Percentiles rank a stretch among this genome's conserved stretches.
Evolutionary conservation across 1,140 invertebrate species (phyloP).

Genomic region (Lordiphosa mommai): DNA sequence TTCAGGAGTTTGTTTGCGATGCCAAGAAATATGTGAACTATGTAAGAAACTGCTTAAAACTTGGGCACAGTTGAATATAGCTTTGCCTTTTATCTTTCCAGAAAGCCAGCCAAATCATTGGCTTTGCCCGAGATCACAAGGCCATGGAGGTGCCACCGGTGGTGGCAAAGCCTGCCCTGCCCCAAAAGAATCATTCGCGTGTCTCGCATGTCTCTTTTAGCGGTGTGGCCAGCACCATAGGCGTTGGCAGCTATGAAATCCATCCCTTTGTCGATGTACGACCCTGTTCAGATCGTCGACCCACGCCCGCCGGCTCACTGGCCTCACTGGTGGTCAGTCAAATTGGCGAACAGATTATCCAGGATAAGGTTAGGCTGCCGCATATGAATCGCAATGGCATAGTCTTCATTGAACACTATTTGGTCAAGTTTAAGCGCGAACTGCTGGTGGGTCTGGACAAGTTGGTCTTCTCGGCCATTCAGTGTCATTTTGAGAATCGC

Average conservation of each 20-base stretch:
- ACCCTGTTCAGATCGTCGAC: slow-evolving; percentile 37
- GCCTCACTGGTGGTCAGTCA: slow-evolving; percentile 60
- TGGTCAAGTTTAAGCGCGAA: slow-evolving; percentile 74
- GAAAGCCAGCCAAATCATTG: slow-evolving; percentile 66
- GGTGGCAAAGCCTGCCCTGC: background rate
- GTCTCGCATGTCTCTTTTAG: slow-evolving; percentile 66
- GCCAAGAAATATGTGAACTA: slow-evolving; percentile 70
- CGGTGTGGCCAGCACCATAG: slow-evolving; percentile 58
- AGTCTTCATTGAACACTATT: slow-evolving; percentile 69
- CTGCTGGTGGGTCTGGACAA: slow-evolving; percentile 64
- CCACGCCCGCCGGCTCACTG: slow-evolving; percentile 69
- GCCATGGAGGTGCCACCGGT: slow-evolving; percentile 37
- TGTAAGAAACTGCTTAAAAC: slow-evolving; percentile 28
- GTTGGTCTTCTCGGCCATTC: slow-evolving; percentile 64
- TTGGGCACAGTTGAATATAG: background rate
- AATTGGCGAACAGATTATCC: slow-evolving; percentile 45
- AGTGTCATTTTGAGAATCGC: slow-evolving; percentile 68
- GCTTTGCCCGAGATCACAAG: slow-evolving; percentile 45
- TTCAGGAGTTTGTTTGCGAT: slow-evolving; percentile 60
- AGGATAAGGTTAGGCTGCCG: slow-evolving; percentile 42
- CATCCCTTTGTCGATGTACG: slow-evolving; percentile 70
- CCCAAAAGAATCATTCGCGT: slow-evolving; percentile 34
- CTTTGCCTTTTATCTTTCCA: slow-evolving; percentile 6
- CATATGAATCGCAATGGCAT: slow-evolving; percentile 57
- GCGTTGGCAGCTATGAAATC: slow-evolving; percentile 68